These are phyloP conservation scores for Mormyrus lacerda DNA, from an alignment of 2,113 vertebrate species.

Conservation along the genomic window DNA sequence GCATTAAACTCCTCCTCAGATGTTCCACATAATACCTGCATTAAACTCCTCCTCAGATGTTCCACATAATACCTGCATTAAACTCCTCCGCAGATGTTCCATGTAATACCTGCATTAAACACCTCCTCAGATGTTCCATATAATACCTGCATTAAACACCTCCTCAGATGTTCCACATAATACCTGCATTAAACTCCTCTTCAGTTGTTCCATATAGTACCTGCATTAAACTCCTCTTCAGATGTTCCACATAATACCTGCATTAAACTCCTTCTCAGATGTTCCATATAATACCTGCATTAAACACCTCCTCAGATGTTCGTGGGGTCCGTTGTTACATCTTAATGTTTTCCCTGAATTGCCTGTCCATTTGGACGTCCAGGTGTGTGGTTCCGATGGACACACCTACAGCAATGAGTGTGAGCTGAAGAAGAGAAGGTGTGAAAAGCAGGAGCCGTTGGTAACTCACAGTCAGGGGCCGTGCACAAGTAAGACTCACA, in stretches of 20 bases:
- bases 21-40: not conserved
- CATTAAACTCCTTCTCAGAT: not conserved
- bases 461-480: constrained; percentile 65
- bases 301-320: not conserved
- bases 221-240: not conserved
- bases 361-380: not conserved
- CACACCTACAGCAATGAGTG: constrained; percentile 78
- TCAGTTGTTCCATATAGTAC: not conserved
- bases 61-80: not conserved
- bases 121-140: not conserved
- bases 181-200: not conserved
- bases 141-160: not conserved
- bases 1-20: not conserved
- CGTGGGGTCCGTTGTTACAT: not conserved
- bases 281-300: not conserved
- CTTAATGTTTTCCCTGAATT: not conserved
- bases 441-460: constrained; percentile 71
- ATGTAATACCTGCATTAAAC: not conserved
- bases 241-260: not conserved
- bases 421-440: constrained; percentile 80
- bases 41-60: not conserved
- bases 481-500: constrained; percentile 66
- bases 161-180: not conserved
- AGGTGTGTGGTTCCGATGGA: constrained; percentile 88
- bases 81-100: not conserved